Evolutionary conservation across 2,888 invertebrate genomes (phyloP), one percentile per base, ranked within the genome.

Genomic region (Eurytoma californica): DNA sequence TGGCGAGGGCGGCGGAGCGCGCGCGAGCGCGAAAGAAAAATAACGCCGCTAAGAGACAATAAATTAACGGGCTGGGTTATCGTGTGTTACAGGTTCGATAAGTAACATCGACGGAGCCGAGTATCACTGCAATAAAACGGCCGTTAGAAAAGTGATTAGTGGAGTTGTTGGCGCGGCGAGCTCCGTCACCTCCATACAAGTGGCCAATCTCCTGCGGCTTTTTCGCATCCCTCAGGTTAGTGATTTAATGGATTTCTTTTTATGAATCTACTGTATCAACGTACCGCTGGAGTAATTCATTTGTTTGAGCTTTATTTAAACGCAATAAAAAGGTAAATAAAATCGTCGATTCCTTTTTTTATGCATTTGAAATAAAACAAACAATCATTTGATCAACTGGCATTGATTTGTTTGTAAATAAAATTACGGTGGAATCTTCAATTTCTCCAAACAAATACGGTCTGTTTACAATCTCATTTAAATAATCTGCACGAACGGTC

Each of bases 111-210:
- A 97, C 85, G 97, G 96, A 65, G 95, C 95, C 9, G 96, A 96
- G 89, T 94, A 95, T 89, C 94, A 95, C 87, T 97, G 97, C 91
- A 95, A 95, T 88, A 96, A 96, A 88, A 94, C 95, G 0, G 94
- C 95, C 84, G 94, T 96, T 79, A 92, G 96, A 69, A 97, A 97
- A 90, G 96, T 96, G 68, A 96, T 97, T 85, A 95, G 96, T 7
- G 97, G 97, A 2, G 97, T 97, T 12, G 95, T 97, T 53, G 97
- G 96, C 3, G 97, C 97, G 4, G 95, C 97, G 18, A 97, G 97
- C 58, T 97, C 97, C 86, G 97, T 98, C 84, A 98, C 98, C 72
- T 97, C 97, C 61, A 97, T 98, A 86, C 98, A 98, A 92, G 98
- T 98, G 81, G 98, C 98, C 82, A 98, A 96, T 91, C 92, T 97